Percentiles rank a stretch among this genome's conserved stretches.
Evolutionary conservation across 2,113 vertebrate species (phyloP).

Genomic region (Chamaetylas fuelleborni): DNA sequence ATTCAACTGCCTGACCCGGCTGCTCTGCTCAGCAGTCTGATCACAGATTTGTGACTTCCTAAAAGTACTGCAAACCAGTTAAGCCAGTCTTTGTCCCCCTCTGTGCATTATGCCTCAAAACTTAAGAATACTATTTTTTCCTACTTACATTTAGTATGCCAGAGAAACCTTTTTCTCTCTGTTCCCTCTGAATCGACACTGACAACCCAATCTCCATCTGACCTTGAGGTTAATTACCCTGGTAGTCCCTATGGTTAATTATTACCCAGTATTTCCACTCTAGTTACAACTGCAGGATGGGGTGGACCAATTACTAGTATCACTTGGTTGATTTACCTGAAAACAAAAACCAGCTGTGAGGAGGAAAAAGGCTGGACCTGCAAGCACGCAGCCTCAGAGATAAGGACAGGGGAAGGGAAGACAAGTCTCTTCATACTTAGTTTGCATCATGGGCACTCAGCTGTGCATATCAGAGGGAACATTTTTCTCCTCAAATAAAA

Average conservation of each 20-base stretch:
- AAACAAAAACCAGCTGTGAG: not conserved
- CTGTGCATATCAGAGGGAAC: not conserved
- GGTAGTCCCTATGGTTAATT: not conserved
- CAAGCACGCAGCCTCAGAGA: not conserved
- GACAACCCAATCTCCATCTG: not conserved
- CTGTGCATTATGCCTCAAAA: not conserved
- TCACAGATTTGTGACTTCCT: not conserved
- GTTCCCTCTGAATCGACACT: not conserved
- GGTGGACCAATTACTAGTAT: not conserved
- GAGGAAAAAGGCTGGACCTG: not conserved
- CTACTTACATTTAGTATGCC: not conserved
- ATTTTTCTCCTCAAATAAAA: conserved; percentile 16
- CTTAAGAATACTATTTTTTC: not conserved
- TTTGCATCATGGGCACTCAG: conserved; percentile 7
- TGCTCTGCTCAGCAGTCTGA: not conserved
- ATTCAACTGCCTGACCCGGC: not conserved
- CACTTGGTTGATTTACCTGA: not conserved
- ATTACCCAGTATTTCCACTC: not conserved
- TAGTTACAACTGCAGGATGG: not conserved
- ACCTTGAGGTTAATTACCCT: not conserved
- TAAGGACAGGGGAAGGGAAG: not conserved
- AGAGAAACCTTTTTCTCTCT: not conserved
- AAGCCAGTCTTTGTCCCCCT: not conserved
- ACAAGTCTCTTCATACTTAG: not conserved
- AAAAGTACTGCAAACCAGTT: not conserved